phyloP scores from a whole-genome alignment of 2,113 vertebrate species.

The Phaethornis superciliosus region DNA sequence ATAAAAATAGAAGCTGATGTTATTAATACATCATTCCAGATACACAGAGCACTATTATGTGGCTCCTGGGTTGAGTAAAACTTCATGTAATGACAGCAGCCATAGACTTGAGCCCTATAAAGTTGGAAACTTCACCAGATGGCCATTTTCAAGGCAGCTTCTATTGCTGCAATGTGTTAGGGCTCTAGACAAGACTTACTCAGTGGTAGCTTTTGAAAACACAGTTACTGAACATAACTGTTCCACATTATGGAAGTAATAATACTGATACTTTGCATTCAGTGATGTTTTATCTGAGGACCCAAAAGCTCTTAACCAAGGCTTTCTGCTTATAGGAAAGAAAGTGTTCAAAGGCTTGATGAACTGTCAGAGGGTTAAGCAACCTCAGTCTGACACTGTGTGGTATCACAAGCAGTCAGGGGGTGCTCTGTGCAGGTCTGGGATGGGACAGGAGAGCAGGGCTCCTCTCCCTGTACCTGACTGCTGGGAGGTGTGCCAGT shows the following conservation, averaged over 20 bases:
- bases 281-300: not conserved
- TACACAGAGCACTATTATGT: conserved; percentile 9
- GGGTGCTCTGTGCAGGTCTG: not conserved
- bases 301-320: not conserved
- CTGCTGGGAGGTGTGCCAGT: not conserved
- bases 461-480: not conserved
- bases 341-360: not conserved
- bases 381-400: rapidly evolving
- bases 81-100: not conserved
- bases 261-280: conserved; percentile 10
- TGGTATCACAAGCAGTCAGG: not conserved
- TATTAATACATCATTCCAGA: conserved; percentile 40
- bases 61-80: conserved; percentile 56
- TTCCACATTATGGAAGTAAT: not conserved
- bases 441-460: not conserved
- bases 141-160: not conserved
- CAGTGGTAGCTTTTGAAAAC: conserved; percentile 10
- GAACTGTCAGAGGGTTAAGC: not conserved
- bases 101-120: not conserved
- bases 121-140: conserved; percentile 22
- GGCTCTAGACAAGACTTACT: not conserved
- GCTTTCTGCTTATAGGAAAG: not conserved
- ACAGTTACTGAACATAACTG: not conserved
- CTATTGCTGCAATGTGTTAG: not conserved
- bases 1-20: conserved; percentile 39